Evolutionary conservation across 2,113 vertebrate genomes (phyloP).

Genomic region (Pipa parva): DNA sequence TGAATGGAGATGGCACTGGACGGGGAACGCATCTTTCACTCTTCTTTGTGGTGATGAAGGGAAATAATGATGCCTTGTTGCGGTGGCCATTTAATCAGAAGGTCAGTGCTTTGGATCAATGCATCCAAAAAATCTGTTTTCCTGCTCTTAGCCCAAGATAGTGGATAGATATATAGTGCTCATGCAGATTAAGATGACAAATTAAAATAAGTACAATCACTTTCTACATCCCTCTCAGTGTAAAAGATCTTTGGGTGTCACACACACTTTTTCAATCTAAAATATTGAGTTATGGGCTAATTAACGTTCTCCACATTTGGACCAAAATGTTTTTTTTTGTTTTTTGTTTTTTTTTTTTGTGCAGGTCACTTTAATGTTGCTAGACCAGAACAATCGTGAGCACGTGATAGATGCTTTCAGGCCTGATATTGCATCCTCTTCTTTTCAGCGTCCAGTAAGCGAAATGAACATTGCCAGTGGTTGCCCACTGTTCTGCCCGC

Average conservation of each 20-base stretch:
- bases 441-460: slow-evolving; percentile 83
- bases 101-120: slow-evolving; percentile 62
- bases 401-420: slow-evolving; percentile 93
- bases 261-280: no score
- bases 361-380: slow-evolving; percentile 94
- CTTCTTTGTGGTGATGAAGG: slow-evolving; percentile 92
- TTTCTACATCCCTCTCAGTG: no score
- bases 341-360: not conserved
- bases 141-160: no score
- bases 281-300: no score
- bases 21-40: slow-evolving; percentile 85
- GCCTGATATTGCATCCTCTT: slow-evolving; percentile 81
- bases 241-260: no score
- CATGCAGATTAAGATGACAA: no score
- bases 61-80: slow-evolving; percentile 78
- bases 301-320: no score
- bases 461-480: slow-evolving; percentile 98
- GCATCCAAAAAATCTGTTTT: no score
- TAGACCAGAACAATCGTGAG: slow-evolving; percentile 93
- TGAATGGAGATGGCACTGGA: slow-evolving; percentile 87
- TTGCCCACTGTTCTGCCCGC: slow-evolving; percentile 90
- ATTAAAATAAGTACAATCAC: no score
- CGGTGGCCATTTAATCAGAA: slow-evolving; percentile 96
- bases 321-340: not conserved
- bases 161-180: no score